phyloP scores from a whole-genome alignment of 53 echinoderm and acorn worm genomes.

The Antedon mediterranea region DNA sequence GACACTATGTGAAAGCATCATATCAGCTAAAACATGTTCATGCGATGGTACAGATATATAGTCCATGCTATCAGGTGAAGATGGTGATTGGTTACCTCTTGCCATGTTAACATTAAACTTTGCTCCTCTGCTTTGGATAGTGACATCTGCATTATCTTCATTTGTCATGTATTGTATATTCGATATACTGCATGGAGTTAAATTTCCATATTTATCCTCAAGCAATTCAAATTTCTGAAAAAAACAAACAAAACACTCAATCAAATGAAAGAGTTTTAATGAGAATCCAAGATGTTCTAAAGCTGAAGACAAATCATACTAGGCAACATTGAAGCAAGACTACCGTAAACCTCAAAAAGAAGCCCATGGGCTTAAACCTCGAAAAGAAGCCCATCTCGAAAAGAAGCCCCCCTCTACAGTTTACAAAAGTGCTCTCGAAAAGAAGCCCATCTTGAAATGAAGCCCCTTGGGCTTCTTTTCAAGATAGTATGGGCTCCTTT shows the following conservation, averaged over 20 bases:
- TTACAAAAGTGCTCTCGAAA: no score
- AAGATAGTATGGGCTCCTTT: no score
- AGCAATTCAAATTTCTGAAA: constrained; percentile 84
- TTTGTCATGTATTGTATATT: constrained; percentile 20
- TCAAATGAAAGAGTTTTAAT: no score
- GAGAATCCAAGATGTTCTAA: no score
- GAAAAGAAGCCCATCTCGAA: no score
- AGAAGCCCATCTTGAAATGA: no score
- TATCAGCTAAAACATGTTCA: constrained; percentile 75
- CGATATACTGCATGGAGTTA: constrained; percentile 39
- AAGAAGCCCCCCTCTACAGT: no score
- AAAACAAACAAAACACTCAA: neutral
- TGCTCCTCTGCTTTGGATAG: constrained; percentile 20
- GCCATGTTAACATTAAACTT: neutral
- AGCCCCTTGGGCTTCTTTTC: no score
- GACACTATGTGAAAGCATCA: constrained; percentile 77
- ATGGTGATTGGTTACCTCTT: neutral
- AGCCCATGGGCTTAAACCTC: no score
- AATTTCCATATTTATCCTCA: constrained; percentile 44
- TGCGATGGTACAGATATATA: constrained; percentile 32
- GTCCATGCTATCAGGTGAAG: neutral
- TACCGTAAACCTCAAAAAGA: no score
- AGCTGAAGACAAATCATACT: no score
- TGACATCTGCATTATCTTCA: constrained; percentile 30
- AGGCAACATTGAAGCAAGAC: no score